Evolutionary conservation across 2,113 vertebrate species (phyloP).

Genomic region (Ardeotis arabs): DNA sequence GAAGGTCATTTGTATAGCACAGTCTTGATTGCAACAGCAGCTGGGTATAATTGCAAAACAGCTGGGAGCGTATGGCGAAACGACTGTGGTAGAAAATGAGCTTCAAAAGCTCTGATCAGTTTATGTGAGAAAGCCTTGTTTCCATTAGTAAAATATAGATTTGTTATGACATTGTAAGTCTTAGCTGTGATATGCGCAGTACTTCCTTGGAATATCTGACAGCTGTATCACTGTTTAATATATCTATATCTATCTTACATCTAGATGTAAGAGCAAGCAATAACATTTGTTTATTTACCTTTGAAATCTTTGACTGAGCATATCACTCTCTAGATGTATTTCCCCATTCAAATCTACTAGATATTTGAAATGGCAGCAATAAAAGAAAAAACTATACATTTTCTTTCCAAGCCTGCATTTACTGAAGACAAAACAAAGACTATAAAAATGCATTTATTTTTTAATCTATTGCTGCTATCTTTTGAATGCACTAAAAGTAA

Average conservation of each 20-base stretch:
- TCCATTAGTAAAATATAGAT: slow-evolving; percentile 21
- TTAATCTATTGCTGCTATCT: background rate
- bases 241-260: slow-evolving; percentile 44
- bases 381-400: slow-evolving; percentile 8
- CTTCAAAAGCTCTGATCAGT: background rate
- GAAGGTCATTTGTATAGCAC: background rate
- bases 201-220: slow-evolving; percentile 28
- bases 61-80: background rate
- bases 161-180: slow-evolving; percentile 18
- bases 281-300: slow-evolving; percentile 68
- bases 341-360: background rate
- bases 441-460: background rate
- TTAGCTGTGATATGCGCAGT: background rate
- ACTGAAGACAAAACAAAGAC: slow-evolving; percentile 21
- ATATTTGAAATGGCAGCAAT: slow-evolving; percentile 26
- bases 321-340: slow-evolving; percentile 18
- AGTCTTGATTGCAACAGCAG: background rate
- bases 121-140: background rate
- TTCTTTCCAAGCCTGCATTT: background rate
- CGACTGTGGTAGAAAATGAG: background rate
- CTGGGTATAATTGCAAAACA: background rate
- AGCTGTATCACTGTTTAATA: slow-evolving; percentile 35
- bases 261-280: slow-evolving; percentile 25
- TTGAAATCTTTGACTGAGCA: slow-evolving; percentile 24
- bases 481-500: background rate